Evolutionary conservation across 2,113 vertebrate genomes (phyloP), one percentile per base, ranked within the genome.

Genomic region (Syngnathus floridae): DNA sequence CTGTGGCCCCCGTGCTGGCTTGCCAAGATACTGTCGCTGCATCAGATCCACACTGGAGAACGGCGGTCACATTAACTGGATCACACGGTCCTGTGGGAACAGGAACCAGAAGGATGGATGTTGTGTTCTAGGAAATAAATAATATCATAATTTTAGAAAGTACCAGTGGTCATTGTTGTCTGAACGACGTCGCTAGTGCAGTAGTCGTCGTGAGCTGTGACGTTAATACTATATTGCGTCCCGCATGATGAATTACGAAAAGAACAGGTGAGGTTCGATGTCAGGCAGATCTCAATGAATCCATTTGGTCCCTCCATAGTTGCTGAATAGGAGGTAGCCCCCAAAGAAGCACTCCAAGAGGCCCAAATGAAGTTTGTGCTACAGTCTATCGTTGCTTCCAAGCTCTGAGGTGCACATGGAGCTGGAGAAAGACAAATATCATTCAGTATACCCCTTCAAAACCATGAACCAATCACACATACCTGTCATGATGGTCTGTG

Each of bases 11-110:
- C 0, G 40, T 21, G 35, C 80, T 77, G 8, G 77, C 73, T 4
- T 16, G 35, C 90, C 90, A 91, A 38, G 82, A 84, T 46, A 90
- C 80, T 0, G 48, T 77, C 8, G 78, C 87, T 3, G 9, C 7
- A 52, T 88, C 73, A 37, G 78, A 73, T 26, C 75, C 79, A 66
- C 90, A 90, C 46, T 81, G 73, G 9, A 88, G 76, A 26, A 51
- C 0, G 1, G 71, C 67, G 48, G 74, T 82, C 65, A 89, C 79
- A 31, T 85, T 89, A 48, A 54, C 56, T 4, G 88, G 80, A 46
- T 82, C 73, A 64, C 89, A 90, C 3, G 85, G 83, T 58, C 74
- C 89, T 90, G 62, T 31, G 26, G 61, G 46, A 54, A 65, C 46
- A 64, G 0, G n/a, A 0, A 64, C 17, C 64, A 16, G 63, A 11